Evolutionary conservation across 2,113 vertebrate species (phyloP).

Genomic region (Thalassarche chlororhynchos): DNA sequence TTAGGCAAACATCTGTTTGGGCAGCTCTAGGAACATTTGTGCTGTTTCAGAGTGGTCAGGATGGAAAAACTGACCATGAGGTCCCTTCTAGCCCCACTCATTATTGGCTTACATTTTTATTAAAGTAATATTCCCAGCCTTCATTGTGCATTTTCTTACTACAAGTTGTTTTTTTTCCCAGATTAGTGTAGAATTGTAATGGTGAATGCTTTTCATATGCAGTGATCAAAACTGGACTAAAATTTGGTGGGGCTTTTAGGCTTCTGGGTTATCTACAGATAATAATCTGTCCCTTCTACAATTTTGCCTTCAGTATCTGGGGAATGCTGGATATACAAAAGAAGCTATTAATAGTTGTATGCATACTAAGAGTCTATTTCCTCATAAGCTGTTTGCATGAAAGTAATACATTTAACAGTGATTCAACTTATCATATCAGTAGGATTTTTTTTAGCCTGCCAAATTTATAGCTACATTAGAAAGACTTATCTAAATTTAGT

Average conservation of each 20-base stretch:
- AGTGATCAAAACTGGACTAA: background rate
- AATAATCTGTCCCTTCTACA: background rate
- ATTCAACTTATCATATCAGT: background rate
- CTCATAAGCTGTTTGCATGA: background rate
- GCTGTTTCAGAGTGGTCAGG: background rate
- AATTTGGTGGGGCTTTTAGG: background rate
- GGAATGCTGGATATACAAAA: background rate
- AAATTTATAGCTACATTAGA: background rate
- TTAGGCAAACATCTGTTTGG: background rate
- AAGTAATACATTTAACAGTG: background rate
- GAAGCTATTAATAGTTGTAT: background rate
- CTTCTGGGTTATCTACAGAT: background rate
- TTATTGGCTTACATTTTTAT: background rate
- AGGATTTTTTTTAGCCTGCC: background rate
- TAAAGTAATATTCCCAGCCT: background rate
- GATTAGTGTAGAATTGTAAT: background rate
- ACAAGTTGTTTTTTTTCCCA: background rate
- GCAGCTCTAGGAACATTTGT: background rate
- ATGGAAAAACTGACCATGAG: background rate
- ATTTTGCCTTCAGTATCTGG: background rate
- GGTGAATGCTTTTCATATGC: background rate
- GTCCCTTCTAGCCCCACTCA: background rate
- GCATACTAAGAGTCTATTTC: background rate
- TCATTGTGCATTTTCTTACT: background rate
- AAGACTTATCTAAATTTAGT: background rate